Evolutionary conservation across 2,113 vertebrate genomes (phyloP).

Genomic region (Protobothrops flavoviridis): DNA sequence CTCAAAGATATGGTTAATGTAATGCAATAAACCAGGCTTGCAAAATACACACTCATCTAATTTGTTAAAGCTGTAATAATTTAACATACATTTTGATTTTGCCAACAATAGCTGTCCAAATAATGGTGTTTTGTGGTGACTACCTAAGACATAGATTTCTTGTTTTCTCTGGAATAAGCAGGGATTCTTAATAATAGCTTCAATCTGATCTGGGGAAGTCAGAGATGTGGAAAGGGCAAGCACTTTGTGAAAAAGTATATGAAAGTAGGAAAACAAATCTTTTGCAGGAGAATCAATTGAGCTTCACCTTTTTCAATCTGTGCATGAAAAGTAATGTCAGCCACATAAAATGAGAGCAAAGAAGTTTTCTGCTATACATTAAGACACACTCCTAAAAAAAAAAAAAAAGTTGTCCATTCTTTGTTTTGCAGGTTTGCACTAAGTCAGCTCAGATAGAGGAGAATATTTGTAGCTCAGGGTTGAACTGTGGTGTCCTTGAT

Average conservation of each 20-base stretch:
- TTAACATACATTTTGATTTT: background rate
- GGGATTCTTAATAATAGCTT: background rate
- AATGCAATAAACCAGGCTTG: background rate
- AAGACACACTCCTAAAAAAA: background rate
- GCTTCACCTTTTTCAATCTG: background rate
- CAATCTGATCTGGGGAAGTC: background rate
- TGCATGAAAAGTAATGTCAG: background rate
- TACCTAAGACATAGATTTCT: background rate
- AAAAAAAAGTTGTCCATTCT: background rate
- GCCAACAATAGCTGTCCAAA: background rate
- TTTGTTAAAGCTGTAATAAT: background rate
- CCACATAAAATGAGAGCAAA: background rate
- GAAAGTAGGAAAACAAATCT: background rate
- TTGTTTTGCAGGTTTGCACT: conserved; percentile 8
- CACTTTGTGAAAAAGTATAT: background rate
- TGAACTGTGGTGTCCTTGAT: background rate
- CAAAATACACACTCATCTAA: background rate
- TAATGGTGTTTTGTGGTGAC: background rate
- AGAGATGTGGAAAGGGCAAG: background rate
- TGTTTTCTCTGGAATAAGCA: background rate
- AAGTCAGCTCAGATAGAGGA: conserved; percentile 4
- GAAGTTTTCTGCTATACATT: background rate
- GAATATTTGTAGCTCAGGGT: background rate
- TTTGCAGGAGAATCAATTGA: background rate
- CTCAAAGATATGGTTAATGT: background rate